Evolutionary conservation across 2,888 invertebrate genomes (phyloP).

Genomic region (Eledone cirrhosa): DNA sequence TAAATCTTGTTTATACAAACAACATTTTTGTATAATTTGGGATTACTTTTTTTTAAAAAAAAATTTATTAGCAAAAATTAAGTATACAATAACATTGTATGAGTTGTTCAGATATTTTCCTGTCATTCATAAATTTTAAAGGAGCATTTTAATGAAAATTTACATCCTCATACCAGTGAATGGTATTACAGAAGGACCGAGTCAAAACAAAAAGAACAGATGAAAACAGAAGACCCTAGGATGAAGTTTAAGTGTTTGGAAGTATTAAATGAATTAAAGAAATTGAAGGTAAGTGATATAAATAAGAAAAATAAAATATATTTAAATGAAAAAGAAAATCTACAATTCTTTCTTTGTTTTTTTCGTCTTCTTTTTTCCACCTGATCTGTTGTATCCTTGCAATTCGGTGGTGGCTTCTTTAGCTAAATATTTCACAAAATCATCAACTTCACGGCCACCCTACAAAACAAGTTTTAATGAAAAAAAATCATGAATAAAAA

Average conservation of each 20-base stretch:
- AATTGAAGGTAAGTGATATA: too few relatives aligned
- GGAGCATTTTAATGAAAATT: constrained; percentile 15
- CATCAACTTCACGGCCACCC: constrained; percentile 91
- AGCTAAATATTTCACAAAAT: constrained; percentile 93
- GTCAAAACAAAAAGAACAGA: constrained; percentile 9
- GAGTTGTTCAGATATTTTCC: constrained; percentile 11
- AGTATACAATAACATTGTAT: constrained; percentile 24
- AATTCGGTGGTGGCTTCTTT: constrained; percentile 89
- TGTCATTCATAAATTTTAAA: constrained; percentile 9
- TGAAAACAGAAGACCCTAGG: not conserved
- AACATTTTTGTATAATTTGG: not conserved
- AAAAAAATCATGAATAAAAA: too few relatives aligned
- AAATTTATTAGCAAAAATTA: constrained; percentile 28
- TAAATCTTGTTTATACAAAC: not conserved
- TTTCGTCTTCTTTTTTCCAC: constrained; percentile 69
- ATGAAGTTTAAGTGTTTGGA: too few relatives aligned
- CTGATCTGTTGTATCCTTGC: constrained; percentile 86
- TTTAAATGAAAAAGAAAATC: constrained; percentile 28
- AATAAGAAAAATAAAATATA: constrained; percentile 1
- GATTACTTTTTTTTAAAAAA: not conserved
- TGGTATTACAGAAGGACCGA: constrained; percentile 20
- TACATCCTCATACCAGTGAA: constrained; percentile 25
- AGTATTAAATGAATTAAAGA: too few relatives aligned
- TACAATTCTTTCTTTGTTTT: constrained; percentile 49
- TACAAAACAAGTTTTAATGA: constrained; percentile 60